Conservation (phyloP, 2,797 vertebrate genomes). For the Oryzias dopingdopingensis region DNA sequence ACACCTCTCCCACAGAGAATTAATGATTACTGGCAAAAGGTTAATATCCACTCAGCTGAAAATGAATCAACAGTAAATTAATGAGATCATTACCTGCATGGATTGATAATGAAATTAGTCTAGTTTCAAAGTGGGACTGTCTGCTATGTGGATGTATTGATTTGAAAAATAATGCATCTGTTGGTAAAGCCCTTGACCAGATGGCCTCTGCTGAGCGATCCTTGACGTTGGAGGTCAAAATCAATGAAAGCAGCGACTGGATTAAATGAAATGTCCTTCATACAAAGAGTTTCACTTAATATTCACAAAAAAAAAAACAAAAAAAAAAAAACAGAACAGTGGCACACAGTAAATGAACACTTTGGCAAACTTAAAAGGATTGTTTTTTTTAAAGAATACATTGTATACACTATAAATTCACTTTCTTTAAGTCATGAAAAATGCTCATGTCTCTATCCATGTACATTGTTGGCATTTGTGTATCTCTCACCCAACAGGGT, state of each 20-base stretch:
- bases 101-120: conserved; percentile 80
- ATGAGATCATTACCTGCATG: conserved; percentile 81
- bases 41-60: conserved; percentile 82
- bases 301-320: no score
- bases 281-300: not conserved
- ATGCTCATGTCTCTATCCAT: no score
- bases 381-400: conserved; percentile 31
- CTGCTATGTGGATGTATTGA: conserved; percentile 66
- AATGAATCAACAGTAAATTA: conserved; percentile 81
- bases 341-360: conserved; percentile 62
- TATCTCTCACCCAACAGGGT: no score
- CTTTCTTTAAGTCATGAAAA: no score
- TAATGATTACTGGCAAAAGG: conserved; percentile 81
- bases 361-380: conserved; percentile 70
- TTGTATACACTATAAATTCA: no score
- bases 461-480: no score
- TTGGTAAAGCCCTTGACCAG: conserved; percentile 61
- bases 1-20: conserved; percentile 76
- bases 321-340: conserved; percentile 18
- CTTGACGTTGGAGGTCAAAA: conserved; percentile 29
- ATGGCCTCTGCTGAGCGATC: conserved; percentile 28
- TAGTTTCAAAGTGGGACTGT: conserved; percentile 62
- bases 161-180: conserved; percentile 68
- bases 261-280: conserved; percentile 7
- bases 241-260: conserved; percentile 1